Evolutionary conservation across 2,797 vertebrate genomes (phyloP).

Genomic region (Semotilus atromaculatus): DNA sequence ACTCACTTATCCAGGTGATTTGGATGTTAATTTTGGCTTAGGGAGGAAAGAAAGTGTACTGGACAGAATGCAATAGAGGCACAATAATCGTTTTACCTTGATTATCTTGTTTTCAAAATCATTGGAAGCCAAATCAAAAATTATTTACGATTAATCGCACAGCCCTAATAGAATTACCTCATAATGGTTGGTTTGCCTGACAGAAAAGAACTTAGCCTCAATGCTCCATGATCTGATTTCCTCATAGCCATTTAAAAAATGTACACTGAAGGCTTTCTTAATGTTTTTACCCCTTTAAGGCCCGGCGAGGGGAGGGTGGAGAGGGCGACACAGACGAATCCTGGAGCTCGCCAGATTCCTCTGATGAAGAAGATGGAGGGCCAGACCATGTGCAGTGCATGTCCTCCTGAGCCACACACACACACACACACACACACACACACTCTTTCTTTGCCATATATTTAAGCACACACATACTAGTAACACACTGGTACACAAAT

Average conservation of each 20-base stretch:
- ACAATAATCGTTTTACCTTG: too few relatives aligned
- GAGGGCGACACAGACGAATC: slow-evolving; percentile 91
- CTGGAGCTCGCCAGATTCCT: slow-evolving; percentile 91
- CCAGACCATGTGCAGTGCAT: slow-evolving; percentile 96
- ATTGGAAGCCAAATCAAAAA: too few relatives aligned
- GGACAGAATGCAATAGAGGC: too few relatives aligned
- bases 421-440: slow-evolving; percentile 37
- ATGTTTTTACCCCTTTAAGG: slow-evolving; percentile 48
- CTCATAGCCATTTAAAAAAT: neutral
- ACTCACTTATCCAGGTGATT: too few relatives aligned
- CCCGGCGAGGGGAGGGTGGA: slow-evolving; percentile 75
- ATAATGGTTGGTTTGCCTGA: neutral
- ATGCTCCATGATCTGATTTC: neutral
- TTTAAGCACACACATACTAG: slow-evolving; percentile 76
- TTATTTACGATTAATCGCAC: too few relatives aligned
- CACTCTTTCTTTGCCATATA: slow-evolving; percentile 69
- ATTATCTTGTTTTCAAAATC: too few relatives aligned
- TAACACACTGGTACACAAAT: slow-evolving; percentile 75
- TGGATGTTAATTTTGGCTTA: too few relatives aligned
- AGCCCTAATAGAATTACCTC: neutral
- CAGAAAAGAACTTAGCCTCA: neutral
- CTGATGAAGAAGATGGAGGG: slow-evolving; percentile 91
- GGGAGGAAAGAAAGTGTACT: too few relatives aligned
- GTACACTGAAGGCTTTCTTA: neutral
- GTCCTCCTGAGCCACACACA: slow-evolving; percentile 86